Evolutionary conservation across 1,140 invertebrate species (phyloP).

Genomic region (Orchesella cincta): DNA sequence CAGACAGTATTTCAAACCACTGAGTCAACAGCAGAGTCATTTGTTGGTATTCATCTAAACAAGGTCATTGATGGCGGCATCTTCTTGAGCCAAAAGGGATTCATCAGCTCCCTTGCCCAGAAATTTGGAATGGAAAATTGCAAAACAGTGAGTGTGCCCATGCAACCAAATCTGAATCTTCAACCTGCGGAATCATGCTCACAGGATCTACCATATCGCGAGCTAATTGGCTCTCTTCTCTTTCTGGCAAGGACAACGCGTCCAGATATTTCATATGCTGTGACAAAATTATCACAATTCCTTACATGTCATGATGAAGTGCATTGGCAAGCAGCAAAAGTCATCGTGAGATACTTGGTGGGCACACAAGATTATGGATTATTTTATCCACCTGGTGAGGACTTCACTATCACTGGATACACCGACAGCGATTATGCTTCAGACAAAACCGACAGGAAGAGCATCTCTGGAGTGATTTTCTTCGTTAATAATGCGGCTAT

Average conservation of each 20-base stretch:
- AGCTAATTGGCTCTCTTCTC: slow-evolving; percentile 32
- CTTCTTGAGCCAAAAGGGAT: slow-evolving; percentile 16
- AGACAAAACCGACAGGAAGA: slow-evolving; percentile 34
- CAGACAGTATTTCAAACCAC: slow-evolving; percentile 55
- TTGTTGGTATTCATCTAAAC: slow-evolving; percentile 54
- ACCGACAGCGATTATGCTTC: slow-evolving; percentile 42
- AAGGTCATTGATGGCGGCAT: slow-evolving; percentile 51
- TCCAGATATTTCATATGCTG: slow-evolving; percentile 40
- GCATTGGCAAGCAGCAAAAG: slow-evolving; percentile 50
- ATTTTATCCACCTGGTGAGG: not conserved
- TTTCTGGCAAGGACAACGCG: slow-evolving; percentile 21
- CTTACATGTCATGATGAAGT: slow-evolving; percentile 29
- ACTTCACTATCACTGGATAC: slow-evolving; percentile 12
- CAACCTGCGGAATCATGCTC: not conserved
- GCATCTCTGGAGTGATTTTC: slow-evolving; percentile 54
- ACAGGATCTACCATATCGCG: slow-evolving; percentile 16
- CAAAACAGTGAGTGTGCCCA: slow-evolving; percentile 26
- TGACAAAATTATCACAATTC: slow-evolving; percentile 45
- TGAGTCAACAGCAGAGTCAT: slow-evolving; percentile 52
- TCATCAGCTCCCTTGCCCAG: slow-evolving; percentile 20
- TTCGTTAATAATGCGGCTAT: slow-evolving; percentile 54
- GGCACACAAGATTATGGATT: slow-evolving; percentile 48
- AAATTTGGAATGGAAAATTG: slow-evolving; percentile 30
- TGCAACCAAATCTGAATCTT: slow-evolving; percentile 25
- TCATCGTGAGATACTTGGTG: slow-evolving; percentile 51